A percentile compares a stretch with the other conserved stretches of the same genome.
These are phyloP conservation scores for Phycodurus eques DNA, from an alignment of 2,113 vertebrate species.

Conservation along the genomic window DNA sequence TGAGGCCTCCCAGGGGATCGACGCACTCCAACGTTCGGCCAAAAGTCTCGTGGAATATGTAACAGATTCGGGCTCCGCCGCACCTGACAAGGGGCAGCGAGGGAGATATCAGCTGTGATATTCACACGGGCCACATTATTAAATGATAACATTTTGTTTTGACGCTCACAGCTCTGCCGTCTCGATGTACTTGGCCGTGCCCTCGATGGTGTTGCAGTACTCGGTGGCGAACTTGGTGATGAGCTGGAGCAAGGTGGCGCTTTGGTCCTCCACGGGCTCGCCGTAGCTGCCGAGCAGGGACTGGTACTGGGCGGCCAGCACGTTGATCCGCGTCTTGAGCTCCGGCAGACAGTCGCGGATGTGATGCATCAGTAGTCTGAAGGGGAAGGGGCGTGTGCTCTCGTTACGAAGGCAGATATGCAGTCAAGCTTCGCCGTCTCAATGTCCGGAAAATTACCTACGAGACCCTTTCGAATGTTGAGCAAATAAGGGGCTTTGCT, in stretches of 20 bases:
- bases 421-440: background rate
- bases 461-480: too few species aligned
- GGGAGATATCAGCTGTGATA: conserved; percentile 32
- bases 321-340: conserved; percentile 96
- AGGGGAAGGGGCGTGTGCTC: conserved; percentile 12
- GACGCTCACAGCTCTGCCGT: conserved; percentile 93
- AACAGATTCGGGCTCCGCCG: conserved; percentile 95
- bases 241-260: conserved; percentile 93
- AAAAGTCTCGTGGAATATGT: conserved; percentile 99
- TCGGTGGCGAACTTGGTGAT: conserved; percentile 98
- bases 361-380: conserved; percentile 96
- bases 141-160: conserved; percentile 38
- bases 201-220: conserved; percentile 99
- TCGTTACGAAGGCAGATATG: background rate
- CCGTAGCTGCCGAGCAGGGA: conserved; percentile 95
- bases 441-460: too few species aligned
- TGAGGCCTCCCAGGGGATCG: conserved; percentile 94
- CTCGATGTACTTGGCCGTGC: conserved; percentile 98
- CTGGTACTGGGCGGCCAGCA: conserved; percentile 95
- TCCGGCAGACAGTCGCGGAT: conserved; percentile 96
- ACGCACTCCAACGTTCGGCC: conserved; percentile 96
- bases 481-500: too few species aligned
- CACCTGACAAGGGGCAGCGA: conserved; percentile 78
- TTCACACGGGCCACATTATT: conserved; percentile 35
- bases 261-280: conserved; percentile 95